These are phyloP conservation scores for Hemicordylus capensis DNA, from an alignment of 2,113 vertebrate genomes.

Conservation along the genomic window DNA sequence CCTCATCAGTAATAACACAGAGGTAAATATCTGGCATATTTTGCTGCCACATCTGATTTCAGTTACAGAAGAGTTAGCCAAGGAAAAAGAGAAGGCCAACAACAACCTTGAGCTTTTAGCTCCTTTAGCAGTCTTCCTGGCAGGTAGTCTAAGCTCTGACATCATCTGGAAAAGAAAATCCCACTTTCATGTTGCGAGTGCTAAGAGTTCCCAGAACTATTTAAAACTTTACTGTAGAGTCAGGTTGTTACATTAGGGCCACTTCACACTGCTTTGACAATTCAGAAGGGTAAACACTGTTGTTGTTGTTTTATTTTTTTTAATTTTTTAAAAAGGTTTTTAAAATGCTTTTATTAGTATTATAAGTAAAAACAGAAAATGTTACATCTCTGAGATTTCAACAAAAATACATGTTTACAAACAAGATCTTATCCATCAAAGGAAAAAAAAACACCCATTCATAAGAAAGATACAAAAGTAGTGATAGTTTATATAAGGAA, in stretches of 20 bases:
- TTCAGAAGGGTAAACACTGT: not conserved
- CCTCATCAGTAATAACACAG: not conserved
- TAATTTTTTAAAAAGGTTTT: too few species aligned
- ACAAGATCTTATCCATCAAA: too few species aligned
- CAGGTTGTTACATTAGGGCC: not conserved
- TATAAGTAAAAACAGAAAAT: too few species aligned
- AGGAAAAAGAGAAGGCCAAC: not conserved
- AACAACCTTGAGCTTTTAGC: constrained; percentile 4
- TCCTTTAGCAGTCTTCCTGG: constrained; percentile 13
- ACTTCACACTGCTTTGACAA: not conserved
- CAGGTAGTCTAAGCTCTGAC: not conserved
- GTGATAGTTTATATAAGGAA: too few species aligned
- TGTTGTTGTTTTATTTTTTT: too few species aligned
- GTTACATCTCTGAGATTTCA: too few species aligned
- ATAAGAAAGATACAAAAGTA: too few species aligned
- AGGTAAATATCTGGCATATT: constrained; percentile 26
- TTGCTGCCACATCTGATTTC: not conserved
- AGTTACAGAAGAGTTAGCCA: not conserved
- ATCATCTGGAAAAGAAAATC: not conserved
- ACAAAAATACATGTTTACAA: too few species aligned
- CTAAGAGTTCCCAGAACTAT: not conserved
- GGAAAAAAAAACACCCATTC: too few species aligned
- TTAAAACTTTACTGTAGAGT: not conserved
- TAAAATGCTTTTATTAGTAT: too few species aligned
- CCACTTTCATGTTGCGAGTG: not conserved